Conservation (phyloP, 2,888 invertebrate genomes). For the Unio delphinus region DNA sequence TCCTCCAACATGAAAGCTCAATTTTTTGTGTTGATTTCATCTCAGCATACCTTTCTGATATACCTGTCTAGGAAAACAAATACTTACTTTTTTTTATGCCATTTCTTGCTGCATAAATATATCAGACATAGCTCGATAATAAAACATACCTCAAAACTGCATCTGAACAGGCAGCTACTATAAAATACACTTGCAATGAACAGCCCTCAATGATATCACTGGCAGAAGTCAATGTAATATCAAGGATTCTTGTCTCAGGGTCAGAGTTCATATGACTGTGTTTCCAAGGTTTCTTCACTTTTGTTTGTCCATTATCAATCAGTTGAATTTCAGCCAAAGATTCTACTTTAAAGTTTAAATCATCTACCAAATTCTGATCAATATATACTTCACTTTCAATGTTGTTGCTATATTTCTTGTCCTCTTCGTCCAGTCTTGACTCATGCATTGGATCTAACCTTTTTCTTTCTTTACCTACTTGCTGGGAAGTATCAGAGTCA, state of each 20-base stretch:
- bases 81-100: too few relatives aligned
- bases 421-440: too few relatives aligned
- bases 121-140: too few relatives aligned
- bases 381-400: not conserved
- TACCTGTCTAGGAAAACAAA: too few relatives aligned
- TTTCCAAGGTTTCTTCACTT: conserved; percentile 42
- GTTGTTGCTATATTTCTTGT: not conserved
- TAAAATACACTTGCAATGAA: conserved; percentile 30
- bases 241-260: conserved; percentile 60
- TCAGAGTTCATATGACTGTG: conserved; percentile 40
- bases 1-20: too few relatives aligned
- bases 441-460: too few relatives aligned
- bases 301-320: conserved; percentile 9
- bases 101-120: too few relatives aligned
- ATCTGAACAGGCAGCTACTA: conserved; percentile 63
- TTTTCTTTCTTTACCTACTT: too few relatives aligned
- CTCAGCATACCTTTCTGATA: too few relatives aligned
- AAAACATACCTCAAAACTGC: conserved; percentile 51
- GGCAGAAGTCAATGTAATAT: conserved; percentile 39
- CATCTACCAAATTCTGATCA: not conserved
- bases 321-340: conserved; percentile 22
- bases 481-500: too few relatives aligned
- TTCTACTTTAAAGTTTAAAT: conserved; percentile 1
- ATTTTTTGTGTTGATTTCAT: too few relatives aligned
- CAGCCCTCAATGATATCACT: conserved; percentile 19